These are phyloP conservation scores for Solen grandis DNA, from an alignment of 1,140 invertebrate genomes.

Conservation along the genomic window DNA sequence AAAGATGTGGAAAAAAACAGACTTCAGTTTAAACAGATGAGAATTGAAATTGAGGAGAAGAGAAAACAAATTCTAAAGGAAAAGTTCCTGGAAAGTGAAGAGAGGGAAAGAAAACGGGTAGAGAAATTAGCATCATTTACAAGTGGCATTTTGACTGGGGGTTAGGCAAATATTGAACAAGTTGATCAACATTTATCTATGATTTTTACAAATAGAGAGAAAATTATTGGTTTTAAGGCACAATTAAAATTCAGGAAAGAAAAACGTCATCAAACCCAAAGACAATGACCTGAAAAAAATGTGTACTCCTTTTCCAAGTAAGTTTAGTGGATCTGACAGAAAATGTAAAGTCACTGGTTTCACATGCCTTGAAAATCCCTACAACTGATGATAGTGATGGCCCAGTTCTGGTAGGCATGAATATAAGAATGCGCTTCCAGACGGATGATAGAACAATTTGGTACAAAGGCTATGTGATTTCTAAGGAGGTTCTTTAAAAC, in stretches of 20 bases:
- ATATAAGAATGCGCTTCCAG: background rate
- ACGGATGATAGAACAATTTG: background rate
- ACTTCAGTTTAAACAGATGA: background rate
- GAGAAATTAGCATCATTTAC: background rate
- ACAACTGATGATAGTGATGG: constrained; percentile 3
- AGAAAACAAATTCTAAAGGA: background rate
- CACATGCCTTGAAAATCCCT: constrained; percentile 8
- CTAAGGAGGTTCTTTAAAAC: too few species aligned
- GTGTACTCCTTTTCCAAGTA: background rate
- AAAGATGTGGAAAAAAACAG: background rate
- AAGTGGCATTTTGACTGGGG: background rate
- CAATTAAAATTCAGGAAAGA: constrained; percentile 12
- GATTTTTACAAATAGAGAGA: background rate
- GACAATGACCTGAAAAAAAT: background rate
- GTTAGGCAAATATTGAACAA: background rate
- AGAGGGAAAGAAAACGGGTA: background rate
- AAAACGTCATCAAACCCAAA: background rate
- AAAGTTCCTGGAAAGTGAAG: background rate
- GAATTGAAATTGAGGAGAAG: constrained; percentile 1
- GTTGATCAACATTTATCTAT: background rate
- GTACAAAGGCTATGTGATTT: constrained; percentile 2
- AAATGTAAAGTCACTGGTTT: background rate
- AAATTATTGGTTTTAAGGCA: background rate
- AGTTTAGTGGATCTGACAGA: background rate
- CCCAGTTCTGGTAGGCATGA: background rate